A percentile compares a stretch with the other conserved stretches of the same genome.
phyloP scores from a whole-genome alignment of 2,797 vertebrate genomes.

The Molossus molossus region DNA sequence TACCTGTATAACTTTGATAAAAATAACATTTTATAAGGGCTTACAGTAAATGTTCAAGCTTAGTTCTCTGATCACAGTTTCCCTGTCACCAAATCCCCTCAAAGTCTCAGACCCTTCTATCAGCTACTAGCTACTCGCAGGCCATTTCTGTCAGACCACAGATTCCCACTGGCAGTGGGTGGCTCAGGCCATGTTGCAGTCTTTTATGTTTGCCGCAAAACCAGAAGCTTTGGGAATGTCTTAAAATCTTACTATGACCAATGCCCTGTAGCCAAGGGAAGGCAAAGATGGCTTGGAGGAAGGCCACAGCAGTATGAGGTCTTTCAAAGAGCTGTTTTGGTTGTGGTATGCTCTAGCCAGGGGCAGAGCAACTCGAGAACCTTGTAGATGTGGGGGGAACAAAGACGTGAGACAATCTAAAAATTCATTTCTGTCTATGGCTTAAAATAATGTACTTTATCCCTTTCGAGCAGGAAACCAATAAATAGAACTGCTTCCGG shows the following conservation, averaged over 20 bases:
- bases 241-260: background rate
- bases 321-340: background rate
- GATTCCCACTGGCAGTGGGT: background rate
- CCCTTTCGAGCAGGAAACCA: background rate
- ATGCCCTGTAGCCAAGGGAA: background rate
- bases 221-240: background rate
- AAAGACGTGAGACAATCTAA: background rate
- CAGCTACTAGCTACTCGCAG: background rate
- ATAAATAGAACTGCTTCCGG: background rate
- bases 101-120: constrained; percentile 17
- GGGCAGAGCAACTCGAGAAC: background rate
- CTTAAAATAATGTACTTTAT: background rate
- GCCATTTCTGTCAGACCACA: background rate
- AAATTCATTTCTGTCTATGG: background rate
- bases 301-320: background rate
- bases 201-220: background rate
- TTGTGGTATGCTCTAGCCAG: background rate
- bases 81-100: constrained; percentile 21
- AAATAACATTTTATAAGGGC: background rate
- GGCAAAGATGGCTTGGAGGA: background rate
- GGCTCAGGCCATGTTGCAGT: background rate
- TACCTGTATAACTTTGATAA: background rate
- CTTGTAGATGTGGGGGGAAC: background rate
- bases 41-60: constrained; percentile 1
- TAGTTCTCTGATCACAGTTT: constrained; percentile 32